Conservation (phyloP, 2,113 vertebrate species). For the Hepsetus odoe region DNA sequence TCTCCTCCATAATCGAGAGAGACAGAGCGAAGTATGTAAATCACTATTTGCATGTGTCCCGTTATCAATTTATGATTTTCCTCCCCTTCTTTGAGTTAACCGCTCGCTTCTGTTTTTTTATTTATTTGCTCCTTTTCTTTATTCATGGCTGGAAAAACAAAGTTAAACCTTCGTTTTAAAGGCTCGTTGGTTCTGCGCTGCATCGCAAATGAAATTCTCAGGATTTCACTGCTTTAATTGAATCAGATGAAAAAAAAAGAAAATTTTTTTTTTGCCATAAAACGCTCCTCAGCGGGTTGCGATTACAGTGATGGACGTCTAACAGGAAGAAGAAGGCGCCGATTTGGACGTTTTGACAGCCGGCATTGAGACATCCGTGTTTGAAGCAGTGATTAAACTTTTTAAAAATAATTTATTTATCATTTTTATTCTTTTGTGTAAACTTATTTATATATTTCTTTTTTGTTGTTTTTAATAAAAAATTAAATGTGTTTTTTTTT, state of each 20-base stretch:
- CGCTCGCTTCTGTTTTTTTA: background rate
- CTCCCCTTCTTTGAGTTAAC: background rate
- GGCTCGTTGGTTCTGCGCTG: background rate
- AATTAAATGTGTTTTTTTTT: too few relatives aligned
- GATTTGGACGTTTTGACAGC: background rate
- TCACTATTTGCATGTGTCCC: slow-evolving; percentile 5
- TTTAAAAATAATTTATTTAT: too few relatives aligned
- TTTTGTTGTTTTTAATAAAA: too few relatives aligned
- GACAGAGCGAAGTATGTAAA: slow-evolving; percentile 24
- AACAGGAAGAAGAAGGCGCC: background rate
- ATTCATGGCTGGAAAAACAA: background rate
- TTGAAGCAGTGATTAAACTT: too few relatives aligned
- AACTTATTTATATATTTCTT: too few relatives aligned
- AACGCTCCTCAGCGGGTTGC: background rate
- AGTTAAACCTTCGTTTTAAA: background rate
- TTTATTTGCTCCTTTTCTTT: too few relatives aligned
- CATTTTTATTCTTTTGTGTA: too few relatives aligned
- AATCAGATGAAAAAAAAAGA: background rate
- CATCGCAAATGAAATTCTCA: background rate
- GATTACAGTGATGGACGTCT: background rate
- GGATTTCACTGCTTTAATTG: background rate
- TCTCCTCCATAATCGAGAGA: slow-evolving; percentile 26
- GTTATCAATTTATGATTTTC: slow-evolving; percentile 22
- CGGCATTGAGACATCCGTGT: background rate
- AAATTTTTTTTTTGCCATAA: background rate